These are phyloP conservation scores for Hirtodrosophila duncani DNA, from an alignment of 2,888 invertebrate species.

Conservation along the genomic window DNA sequence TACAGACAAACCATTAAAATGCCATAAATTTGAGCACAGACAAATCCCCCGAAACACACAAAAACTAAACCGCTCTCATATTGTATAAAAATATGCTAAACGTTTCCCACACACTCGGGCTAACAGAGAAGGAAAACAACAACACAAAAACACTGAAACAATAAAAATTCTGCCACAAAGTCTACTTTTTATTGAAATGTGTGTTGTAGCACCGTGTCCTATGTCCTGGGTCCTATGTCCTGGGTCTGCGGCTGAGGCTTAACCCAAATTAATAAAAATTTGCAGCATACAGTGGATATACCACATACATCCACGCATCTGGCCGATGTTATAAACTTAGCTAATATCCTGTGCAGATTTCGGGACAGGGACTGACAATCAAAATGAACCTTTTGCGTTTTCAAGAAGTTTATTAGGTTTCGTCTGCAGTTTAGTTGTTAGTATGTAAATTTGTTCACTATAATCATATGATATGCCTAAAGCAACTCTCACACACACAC, in stretches of 20 bases:
- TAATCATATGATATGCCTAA: slow-evolving; percentile 4
- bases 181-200: slow-evolving; percentile 36
- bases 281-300: slow-evolving; percentile 48
- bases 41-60: slow-evolving; percentile 45
- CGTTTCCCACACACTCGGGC: slow-evolving; percentile 24
- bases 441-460: slow-evolving; percentile 51
- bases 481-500: too few relatives aligned
- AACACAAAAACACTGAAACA: slow-evolving; percentile 12
- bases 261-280: slow-evolving; percentile 69
- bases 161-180: slow-evolving; percentile 3
- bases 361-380: slow-evolving; percentile 17
- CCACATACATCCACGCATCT: too few relatives aligned
- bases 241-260: slow-evolving; percentile 46
- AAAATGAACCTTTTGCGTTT: slow-evolving; percentile 55
- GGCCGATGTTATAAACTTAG: slow-evolving; percentile 53
- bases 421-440: slow-evolving; percentile 18
- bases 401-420: slow-evolving; percentile 58
- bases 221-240: slow-evolving; percentile 3
- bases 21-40: slow-evolving; percentile 57
- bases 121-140: slow-evolving; percentile 21
- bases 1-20: slow-evolving; percentile 59
- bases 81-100: slow-evolving; percentile 52
- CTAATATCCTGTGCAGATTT: slow-evolving; percentile 47
- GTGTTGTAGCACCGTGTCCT: slow-evolving; percentile 11
- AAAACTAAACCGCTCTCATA: slow-evolving; percentile 37